phyloP scores from a whole-genome alignment of 2,113 vertebrate species.

The Misgurnus anguillicaudatus region DNA sequence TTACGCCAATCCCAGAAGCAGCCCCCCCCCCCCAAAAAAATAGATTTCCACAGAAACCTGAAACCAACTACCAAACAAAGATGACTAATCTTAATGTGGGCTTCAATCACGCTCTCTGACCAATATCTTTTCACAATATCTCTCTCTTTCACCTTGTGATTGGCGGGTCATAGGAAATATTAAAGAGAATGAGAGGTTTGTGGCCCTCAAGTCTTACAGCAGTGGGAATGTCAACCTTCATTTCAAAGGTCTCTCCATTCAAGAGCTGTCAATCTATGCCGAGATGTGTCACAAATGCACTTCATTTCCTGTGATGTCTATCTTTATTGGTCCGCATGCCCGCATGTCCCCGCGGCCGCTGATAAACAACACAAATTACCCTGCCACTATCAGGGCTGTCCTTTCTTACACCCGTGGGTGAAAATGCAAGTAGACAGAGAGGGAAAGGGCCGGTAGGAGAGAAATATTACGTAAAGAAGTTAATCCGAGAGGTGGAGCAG shows the following conservation, averaged over 20 bases:
- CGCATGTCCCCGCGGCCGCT: constrained; percentile 5
- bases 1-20: neutral
- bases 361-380: constrained; percentile 45
- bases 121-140: neutral
- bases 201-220: constrained; percentile 9
- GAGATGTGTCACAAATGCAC: constrained; percentile 24
- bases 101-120: constrained; percentile 1
- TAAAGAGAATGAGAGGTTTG: constrained; percentile 7
- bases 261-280: constrained; percentile 1
- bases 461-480: neutral
- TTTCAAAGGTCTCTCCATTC: constrained; percentile 26
- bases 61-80: neutral
- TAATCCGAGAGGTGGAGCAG: neutral
- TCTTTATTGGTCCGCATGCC: constrained; percentile 22
- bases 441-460: neutral
- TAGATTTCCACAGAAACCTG: neutral
- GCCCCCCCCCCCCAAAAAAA: neutral
- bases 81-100: neutral
- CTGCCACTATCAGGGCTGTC: constrained; percentile 20
- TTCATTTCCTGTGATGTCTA: constrained; percentile 19
- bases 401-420: neutral
- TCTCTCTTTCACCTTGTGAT: neutral
- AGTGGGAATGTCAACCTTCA: constrained; percentile 36
- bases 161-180: constrained; percentile 17
- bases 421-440: neutral